phyloP scores from a whole-genome alignment of 2,888 invertebrate genomes.

The Drosophila neotestacea region DNA sequence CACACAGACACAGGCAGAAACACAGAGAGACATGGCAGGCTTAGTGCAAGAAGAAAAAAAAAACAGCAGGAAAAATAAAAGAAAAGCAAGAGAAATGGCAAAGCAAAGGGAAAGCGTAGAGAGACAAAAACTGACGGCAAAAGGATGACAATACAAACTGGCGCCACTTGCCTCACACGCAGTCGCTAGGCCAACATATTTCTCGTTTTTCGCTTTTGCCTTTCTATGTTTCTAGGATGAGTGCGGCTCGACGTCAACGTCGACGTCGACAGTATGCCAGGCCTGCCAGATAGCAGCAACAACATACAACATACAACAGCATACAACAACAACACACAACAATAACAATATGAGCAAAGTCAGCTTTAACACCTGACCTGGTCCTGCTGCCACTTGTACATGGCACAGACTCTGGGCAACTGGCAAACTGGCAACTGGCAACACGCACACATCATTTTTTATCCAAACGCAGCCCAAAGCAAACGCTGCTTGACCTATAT shows the following conservation, averaged over 20 bases:
- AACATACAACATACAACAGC: conserved; percentile 6
- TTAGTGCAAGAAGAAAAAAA: conserved; percentile 13
- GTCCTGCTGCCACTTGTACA: conserved; percentile 26
- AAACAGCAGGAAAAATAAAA: conserved; percentile 13
- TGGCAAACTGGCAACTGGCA: conserved; percentile 33
- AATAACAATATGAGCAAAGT: conserved; percentile 34
- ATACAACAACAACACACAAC: conserved; percentile 19
- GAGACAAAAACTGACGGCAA: conserved; percentile 64
- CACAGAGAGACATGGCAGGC: conserved; percentile 11
- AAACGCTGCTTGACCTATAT: conserved; percentile 63
- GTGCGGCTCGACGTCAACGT: conserved; percentile 56
- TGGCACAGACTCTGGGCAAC: conserved; percentile 13
- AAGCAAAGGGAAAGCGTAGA: conserved; percentile 43
- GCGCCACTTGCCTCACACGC: conserved; percentile 76
- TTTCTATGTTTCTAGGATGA: conserved; percentile 45
- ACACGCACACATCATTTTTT: conserved; percentile 71
- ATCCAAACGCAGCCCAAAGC: conserved; percentile 39
- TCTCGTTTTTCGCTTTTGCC: conserved; percentile 17
- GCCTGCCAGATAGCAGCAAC: conserved; percentile 21
- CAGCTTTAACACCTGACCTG: conserved; percentile 70
- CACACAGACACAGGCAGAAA: conserved; percentile 36
- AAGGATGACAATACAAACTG: conserved; percentile 81
- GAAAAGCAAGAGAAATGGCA: conserved; percentile 37
- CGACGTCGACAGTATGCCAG: conserved; percentile 68
- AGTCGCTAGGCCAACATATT: conserved; percentile 73